A percentile compares a stretch with the other conserved stretches of the same genome.
Evolutionary conservation across 2,888 invertebrate genomes (phyloP).

Genomic region (Drosophila tripunctata): DNA sequence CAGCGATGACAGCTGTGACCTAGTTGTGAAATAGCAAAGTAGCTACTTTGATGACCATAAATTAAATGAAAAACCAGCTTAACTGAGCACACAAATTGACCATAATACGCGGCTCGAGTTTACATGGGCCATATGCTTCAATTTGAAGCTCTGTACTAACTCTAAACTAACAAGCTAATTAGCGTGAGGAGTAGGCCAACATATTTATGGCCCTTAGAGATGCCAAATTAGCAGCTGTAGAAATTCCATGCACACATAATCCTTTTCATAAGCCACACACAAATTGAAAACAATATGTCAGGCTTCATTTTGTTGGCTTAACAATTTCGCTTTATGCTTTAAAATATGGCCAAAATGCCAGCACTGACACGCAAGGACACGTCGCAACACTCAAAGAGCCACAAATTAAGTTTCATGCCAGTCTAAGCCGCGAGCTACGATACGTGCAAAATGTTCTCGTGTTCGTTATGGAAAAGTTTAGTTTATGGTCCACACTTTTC

Average conservation of each 20-base stretch:
- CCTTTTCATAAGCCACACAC: neutral
- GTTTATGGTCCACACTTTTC: constrained; percentile 56
- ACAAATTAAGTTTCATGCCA: constrained; percentile 75
- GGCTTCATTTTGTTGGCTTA: constrained; percentile 1
- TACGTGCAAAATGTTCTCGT: constrained; percentile 61
- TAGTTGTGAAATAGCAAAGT: constrained; percentile 6
- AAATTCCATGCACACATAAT: neutral
- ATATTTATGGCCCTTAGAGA: neutral
- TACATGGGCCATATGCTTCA: constrained; percentile 7
- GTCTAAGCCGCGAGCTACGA: constrained; percentile 8
- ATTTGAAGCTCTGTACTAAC: neutral
- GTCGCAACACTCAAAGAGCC: constrained; percentile 43
- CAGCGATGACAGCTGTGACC: constrained; percentile 6
- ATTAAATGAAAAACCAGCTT: constrained; percentile 19
- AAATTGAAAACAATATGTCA: constrained; percentile 15
- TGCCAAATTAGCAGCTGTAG: neutral
- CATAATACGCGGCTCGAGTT: constrained; percentile 29
- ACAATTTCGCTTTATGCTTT: neutral
- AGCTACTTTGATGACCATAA: constrained; percentile 13
- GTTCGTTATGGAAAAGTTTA: constrained; percentile 51
- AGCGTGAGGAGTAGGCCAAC: neutral
- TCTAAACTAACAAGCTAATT: constrained; percentile 4
- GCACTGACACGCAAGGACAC: constrained; percentile 46
- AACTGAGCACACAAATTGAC: constrained; percentile 38
- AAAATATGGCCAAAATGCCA: constrained; percentile 25